Conservation (phyloP, 2,797 vertebrate species). For the Malurus leucopterus region DNA sequence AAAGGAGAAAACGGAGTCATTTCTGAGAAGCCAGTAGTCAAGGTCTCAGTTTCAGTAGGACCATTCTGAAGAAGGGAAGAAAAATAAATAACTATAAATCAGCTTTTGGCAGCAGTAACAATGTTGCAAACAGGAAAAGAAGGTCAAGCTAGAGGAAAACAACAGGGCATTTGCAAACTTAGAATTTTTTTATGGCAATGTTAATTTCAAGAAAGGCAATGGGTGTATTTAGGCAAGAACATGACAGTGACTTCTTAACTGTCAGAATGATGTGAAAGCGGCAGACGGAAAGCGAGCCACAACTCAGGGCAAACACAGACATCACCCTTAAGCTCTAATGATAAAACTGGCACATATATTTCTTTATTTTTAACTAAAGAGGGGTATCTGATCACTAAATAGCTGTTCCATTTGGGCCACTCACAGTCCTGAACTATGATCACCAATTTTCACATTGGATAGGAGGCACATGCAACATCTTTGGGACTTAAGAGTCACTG, state of each 20-base stretch:
- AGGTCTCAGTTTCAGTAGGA: not conserved
- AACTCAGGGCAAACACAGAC: not conserved
- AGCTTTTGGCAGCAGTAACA: not conserved
- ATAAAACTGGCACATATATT: not conserved
- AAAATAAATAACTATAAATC: not conserved
- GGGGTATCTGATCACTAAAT: not conserved
- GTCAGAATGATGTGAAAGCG: not conserved
- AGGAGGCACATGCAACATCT: not conserved
- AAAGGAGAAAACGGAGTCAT: constrained; percentile 10
- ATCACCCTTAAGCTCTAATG: not conserved
- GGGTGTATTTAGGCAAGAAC: not conserved
- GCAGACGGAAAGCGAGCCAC: not conserved
- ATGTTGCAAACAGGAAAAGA: not conserved
- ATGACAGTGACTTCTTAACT: not conserved
- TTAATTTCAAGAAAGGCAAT: not conserved
- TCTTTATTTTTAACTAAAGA: not conserved
- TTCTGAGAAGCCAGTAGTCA: not conserved
- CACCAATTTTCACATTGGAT: not conserved
- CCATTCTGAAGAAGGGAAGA: not conserved
- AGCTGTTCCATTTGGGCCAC: not conserved
- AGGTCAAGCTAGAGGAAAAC: not conserved
- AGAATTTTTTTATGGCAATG: not conserved
- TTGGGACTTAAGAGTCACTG: not conserved
- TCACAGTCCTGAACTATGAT: not conserved
- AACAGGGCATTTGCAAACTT: not conserved